Conservation (phyloP, 2,888 invertebrate species). For the Clostera curtula region DNA sequence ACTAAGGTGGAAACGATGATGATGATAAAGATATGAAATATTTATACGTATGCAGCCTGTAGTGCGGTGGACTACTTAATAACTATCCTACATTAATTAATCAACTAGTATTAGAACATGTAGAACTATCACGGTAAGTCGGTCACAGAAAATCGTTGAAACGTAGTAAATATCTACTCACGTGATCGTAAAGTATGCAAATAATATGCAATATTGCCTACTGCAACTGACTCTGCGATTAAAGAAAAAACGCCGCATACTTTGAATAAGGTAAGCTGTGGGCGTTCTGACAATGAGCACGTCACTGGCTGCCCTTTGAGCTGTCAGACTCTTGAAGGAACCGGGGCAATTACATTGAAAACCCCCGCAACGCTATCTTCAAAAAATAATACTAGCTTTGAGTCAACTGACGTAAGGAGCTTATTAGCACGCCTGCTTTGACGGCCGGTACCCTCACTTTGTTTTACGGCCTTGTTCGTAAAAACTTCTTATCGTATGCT, state of each 20-base stretch:
- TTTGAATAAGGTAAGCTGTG: conserved; percentile 70
- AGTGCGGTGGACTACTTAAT: too few species aligned
- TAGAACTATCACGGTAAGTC: too few species aligned
- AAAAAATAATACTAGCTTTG: conserved; percentile 62
- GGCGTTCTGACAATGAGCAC: conserved; percentile 70
- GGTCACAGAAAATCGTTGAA: too few species aligned
- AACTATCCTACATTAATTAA: too few species aligned
- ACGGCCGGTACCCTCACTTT: conserved; percentile 34
- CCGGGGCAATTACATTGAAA: conserved; percentile 74
- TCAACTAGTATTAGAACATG: too few species aligned
- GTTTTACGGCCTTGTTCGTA: too few species aligned
- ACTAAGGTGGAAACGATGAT: too few species aligned
- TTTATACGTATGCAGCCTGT: too few species aligned
- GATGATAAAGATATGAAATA: too few species aligned
- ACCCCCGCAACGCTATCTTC: conserved; percentile 65
- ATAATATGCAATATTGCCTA: conserved; percentile 5
- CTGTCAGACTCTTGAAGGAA: conserved; percentile 69
- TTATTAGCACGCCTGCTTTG: conserved; percentile 61
- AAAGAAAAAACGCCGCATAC: conserved; percentile 54
- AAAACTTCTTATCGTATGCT: too few species aligned
- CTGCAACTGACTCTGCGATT: conserved; percentile 36
- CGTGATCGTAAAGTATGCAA: too few species aligned
- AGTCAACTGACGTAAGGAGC: conserved; percentile 57
- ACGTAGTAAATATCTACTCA: too few species aligned
- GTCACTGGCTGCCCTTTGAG: conserved; percentile 69